Conservation (phyloP, 2,113 vertebrate species). For the Tragelaphus scriptus region DNA sequence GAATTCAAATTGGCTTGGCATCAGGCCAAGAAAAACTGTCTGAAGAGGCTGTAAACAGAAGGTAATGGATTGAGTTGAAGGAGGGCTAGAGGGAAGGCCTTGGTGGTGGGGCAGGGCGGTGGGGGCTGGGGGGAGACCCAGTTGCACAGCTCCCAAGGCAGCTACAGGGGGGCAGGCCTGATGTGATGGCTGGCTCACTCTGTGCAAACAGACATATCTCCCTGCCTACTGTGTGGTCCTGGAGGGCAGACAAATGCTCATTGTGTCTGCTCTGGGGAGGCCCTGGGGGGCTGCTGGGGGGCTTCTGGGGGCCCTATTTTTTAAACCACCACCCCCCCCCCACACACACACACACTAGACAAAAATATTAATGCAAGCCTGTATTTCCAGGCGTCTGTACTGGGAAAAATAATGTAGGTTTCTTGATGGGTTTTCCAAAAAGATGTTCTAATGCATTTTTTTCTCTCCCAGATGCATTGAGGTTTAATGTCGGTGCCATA, state of each 20-base stretch:
- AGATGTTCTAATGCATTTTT: background rate
- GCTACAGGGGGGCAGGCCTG: background rate
- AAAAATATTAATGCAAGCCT: background rate
- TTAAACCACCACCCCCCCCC: background rate
- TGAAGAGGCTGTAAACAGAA: constrained; percentile 69
- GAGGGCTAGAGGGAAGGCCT: background rate
- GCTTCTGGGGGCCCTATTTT: background rate
- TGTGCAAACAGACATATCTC: background rate
- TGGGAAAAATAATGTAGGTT: background rate
- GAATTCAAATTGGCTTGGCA: constrained; percentile 70
- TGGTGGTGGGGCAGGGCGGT: background rate
- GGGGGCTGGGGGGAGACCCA: background rate
- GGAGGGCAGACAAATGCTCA: background rate
- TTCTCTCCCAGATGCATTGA: background rate
- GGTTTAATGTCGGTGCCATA: background rate
- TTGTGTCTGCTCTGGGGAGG: background rate
- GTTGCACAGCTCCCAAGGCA: background rate
- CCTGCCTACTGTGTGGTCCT: background rate
- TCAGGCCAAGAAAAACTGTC: constrained; percentile 65
- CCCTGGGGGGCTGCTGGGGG: background rate
- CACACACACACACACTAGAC: background rate
- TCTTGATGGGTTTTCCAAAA: background rate
- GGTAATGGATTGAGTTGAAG: constrained; percentile 65
- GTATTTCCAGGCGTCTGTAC: background rate
- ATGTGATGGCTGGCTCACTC: background rate